Conservation (phyloP, 2,113 vertebrate genomes). For the Ammodramus savannarum region DNA sequence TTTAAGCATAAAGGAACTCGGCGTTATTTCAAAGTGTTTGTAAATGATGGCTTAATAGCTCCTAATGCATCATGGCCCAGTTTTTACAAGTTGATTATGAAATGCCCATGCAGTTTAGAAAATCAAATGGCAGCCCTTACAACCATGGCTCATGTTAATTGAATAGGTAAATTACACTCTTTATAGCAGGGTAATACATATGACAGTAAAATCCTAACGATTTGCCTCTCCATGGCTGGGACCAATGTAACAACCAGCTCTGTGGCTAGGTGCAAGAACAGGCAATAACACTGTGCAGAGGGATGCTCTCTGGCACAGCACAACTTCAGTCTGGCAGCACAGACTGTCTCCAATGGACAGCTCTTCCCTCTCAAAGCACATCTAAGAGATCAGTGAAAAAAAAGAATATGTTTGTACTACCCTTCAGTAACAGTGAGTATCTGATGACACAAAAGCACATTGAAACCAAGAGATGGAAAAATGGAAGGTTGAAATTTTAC, state of each 20-base stretch:
- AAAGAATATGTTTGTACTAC: not conserved
- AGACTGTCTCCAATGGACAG: not conserved
- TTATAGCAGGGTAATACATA: slow-evolving; percentile 9
- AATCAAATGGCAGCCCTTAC: slow-evolving; percentile 45
- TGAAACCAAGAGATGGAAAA: not conserved
- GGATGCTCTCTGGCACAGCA: not conserved
- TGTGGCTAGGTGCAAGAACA: not conserved
- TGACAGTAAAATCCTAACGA: not conserved
- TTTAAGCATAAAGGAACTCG: slow-evolving; percentile 37
- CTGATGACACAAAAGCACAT: not conserved
- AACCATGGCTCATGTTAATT: slow-evolving; percentile 17
- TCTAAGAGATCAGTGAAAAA: not conserved
- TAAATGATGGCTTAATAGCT: slow-evolving; percentile 63
- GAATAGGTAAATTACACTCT: slow-evolving; percentile 37
- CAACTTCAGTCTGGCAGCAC: not conserved
- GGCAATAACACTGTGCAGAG: fast-evolving
- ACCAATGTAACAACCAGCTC: not conserved
- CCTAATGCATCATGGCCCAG: slow-evolving; percentile 57
- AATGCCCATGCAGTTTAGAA: slow-evolving; percentile 35
- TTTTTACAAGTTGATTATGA: slow-evolving; percentile 62
- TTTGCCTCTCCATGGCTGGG: not conserved
- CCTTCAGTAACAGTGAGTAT: not conserved
- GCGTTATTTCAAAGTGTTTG: slow-evolving; percentile 47
- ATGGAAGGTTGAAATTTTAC: not conserved
- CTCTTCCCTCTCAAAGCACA: not conserved